Evolutionary conservation across 1,140 invertebrate genomes (phyloP).

Genomic region (Sipha flava): DNA sequence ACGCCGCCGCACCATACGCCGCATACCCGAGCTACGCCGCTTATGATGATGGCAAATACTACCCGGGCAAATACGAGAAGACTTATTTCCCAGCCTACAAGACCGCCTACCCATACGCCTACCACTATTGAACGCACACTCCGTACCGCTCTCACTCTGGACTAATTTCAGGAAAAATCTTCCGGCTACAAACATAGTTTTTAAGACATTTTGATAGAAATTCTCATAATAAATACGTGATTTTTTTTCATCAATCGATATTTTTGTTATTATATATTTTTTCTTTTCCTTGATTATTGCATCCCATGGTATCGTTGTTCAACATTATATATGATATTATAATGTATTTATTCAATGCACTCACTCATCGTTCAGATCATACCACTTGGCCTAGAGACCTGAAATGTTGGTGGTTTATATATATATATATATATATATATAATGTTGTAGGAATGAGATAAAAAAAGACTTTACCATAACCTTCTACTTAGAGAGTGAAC

Average conservation of each 20-base stretch:
- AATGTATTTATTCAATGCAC: too few relatives aligned
- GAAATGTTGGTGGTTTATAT: too few relatives aligned
- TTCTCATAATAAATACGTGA: not conserved
- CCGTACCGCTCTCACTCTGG: not conserved
- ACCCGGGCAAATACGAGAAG: slow-evolving; percentile 38
- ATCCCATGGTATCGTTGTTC: not conserved
- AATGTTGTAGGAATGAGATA: too few relatives aligned
- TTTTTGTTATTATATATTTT: not conserved
- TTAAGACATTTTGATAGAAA: not conserved
- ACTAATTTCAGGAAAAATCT: too few relatives aligned
- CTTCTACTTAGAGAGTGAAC: too few relatives aligned
- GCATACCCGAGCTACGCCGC: slow-evolving; percentile 6
- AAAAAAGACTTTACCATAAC: too few relatives aligned
- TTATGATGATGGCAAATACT: slow-evolving; percentile 38
- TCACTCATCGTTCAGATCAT: too few relatives aligned
- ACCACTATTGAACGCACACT: not conserved
- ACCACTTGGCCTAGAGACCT: too few relatives aligned
- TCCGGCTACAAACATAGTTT: not conserved
- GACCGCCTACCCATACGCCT: not conserved
- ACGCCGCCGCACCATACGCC: too few relatives aligned
- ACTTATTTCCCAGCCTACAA: slow-evolving; percentile 9
- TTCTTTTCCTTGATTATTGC: too few relatives aligned
- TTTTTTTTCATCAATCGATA: not conserved
- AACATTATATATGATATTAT: too few relatives aligned
- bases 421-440: too few relatives aligned